Evolutionary conservation across 2,113 vertebrate genomes (phyloP).

Genomic region (Mormoops blainvillei): DNA sequence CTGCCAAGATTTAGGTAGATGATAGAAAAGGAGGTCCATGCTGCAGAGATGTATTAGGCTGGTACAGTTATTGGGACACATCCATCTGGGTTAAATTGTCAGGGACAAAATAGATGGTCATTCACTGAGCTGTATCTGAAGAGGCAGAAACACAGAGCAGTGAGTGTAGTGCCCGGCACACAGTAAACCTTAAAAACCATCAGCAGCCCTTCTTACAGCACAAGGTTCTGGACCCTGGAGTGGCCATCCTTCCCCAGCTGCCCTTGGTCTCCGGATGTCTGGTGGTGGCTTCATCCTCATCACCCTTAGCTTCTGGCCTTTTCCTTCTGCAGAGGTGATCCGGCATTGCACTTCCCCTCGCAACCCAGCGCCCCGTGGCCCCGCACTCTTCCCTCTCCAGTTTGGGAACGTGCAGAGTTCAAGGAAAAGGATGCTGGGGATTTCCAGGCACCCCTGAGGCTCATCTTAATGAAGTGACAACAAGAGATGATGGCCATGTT

Average conservation of each 20-base stretch:
- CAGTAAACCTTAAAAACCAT: background rate
- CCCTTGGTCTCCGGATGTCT: background rate
- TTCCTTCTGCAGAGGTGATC: background rate
- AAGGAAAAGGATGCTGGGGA: background rate
- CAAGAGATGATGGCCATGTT: background rate
- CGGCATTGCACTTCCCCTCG: background rate
- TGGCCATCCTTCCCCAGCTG: background rate
- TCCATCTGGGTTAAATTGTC: background rate
- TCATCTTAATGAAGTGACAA: background rate
- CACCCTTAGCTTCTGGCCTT: background rate
- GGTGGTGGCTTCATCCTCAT: background rate
- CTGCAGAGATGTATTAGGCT: background rate
- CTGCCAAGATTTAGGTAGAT: background rate
- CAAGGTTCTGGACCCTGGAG: background rate
- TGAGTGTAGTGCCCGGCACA: too few species aligned
- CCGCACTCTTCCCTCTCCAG: background rate
- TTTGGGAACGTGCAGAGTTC: background rate
- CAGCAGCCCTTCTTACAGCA: background rate
- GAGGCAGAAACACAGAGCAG: background rate
- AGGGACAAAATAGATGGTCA: background rate
- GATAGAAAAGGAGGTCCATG: background rate
- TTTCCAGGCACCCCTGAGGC: background rate
- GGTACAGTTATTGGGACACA: too few species aligned
- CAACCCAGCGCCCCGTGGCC: background rate
- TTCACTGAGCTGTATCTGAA: background rate